Conservation (phyloP, 2,888 invertebrate genomes). For the Chymomyza amoena region DNA sequence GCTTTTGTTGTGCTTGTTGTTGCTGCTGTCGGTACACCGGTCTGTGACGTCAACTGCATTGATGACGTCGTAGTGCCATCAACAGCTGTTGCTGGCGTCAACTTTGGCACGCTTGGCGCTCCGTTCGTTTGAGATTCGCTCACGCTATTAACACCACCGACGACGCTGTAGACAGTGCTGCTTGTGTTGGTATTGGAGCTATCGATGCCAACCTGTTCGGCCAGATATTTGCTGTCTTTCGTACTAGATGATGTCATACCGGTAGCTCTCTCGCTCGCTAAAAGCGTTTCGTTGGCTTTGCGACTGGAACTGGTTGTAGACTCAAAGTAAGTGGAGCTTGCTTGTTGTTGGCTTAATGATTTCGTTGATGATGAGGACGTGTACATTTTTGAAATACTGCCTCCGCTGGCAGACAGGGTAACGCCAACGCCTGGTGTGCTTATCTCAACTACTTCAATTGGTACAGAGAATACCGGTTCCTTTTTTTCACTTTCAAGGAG, state of each 20-base stretch:
- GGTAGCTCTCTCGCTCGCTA: conserved; percentile 63
- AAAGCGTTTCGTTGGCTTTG: conserved; percentile 57
- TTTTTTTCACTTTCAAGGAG: conserved; percentile 71
- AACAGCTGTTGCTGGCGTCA: conserved; percentile 39
- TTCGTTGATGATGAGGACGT: conserved; percentile 55
- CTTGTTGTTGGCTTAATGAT: conserved; percentile 39
- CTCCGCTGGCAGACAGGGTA: conserved; percentile 45
- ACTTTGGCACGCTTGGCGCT: conserved; percentile 44
- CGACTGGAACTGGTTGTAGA: conserved; percentile 61
- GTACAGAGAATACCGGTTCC: conserved; percentile 75
- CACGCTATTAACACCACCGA: conserved; percentile 32
- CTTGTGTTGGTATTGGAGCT: conserved; percentile 35
- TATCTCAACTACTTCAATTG: conserved; percentile 74
- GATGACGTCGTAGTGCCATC: conserved; percentile 47
- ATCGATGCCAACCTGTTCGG: conserved; percentile 59
- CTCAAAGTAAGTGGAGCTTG: conserved; percentile 51
- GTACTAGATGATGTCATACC: conserved; percentile 74
- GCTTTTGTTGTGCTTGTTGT: conserved; percentile 52
- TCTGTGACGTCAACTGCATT: conserved; percentile 58
- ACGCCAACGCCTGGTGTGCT: conserved; percentile 21
- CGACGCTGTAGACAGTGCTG: conserved; percentile 13
- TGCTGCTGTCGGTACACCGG: conserved; percentile 44
- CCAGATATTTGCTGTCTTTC: conserved; percentile 44
- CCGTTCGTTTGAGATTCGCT: conserved; percentile 57
- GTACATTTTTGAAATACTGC: conserved; percentile 60